These are phyloP conservation scores for Holothuria glaberrima DNA, from an alignment of 35 echinoderm and acorn worm genomes.

Conservation along the genomic window DNA sequence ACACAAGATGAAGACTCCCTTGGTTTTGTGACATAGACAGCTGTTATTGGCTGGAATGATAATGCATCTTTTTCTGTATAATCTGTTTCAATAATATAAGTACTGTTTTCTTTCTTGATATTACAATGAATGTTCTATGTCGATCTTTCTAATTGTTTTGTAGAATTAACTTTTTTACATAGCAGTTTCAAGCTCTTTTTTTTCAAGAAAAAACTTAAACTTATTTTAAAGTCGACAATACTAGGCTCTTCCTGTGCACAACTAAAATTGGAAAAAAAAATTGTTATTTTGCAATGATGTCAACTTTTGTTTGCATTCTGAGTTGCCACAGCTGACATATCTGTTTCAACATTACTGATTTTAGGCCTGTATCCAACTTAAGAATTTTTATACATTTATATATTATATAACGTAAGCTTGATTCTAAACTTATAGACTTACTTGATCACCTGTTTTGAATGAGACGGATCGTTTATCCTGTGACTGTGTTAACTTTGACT, in stretches of 20 bases:
- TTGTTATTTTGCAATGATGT: background rate
- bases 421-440: background rate
- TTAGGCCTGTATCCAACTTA: background rate
- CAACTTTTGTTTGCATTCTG: background rate
- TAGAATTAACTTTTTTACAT: background rate
- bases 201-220: background rate
- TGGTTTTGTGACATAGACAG: background rate
- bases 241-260: too few species aligned
- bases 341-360: background rate
- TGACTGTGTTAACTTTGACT: background rate
- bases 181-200: background rate
- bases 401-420: too few species aligned
- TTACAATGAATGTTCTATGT: background rate
- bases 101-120: too few species aligned
- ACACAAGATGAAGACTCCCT: background rate
- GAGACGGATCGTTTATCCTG: background rate
- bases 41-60: background rate
- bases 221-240: too few species aligned
- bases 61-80: background rate
- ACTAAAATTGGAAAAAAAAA: too few species aligned
- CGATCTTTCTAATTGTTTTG: background rate
- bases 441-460: background rate
- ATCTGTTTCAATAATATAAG: background rate
- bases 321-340: background rate
- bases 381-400: background rate